These are phyloP conservation scores for Sycobia sp. DNA, from an alignment of 1,140 invertebrate species.

Conservation along the genomic window DNA sequence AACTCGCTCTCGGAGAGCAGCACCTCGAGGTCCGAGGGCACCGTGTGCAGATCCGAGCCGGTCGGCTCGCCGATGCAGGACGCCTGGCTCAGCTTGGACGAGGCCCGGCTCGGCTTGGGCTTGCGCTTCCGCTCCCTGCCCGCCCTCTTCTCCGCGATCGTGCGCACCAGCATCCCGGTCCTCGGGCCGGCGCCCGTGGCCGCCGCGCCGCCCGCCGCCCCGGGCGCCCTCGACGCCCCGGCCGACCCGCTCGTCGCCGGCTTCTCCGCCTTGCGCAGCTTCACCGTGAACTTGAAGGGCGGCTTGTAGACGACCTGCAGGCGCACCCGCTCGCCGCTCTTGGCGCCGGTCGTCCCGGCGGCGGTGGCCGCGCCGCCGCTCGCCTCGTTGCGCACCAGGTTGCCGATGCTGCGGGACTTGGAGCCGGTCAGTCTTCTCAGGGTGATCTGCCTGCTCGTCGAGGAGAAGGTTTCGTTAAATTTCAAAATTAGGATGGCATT, in stretches of 20 bases:
- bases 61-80: slow-evolving; percentile 49
- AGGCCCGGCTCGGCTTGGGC: slow-evolving; percentile 22
- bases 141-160: slow-evolving; percentile 4
- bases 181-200: slow-evolving; percentile 44
- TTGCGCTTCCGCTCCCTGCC: slow-evolving; percentile 19
- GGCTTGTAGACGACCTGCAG: slow-evolving; percentile 85
- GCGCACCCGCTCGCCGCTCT: slow-evolving; percentile 69
- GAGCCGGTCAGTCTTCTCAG: slow-evolving; percentile 45
- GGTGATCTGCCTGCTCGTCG: slow-evolving; percentile 35
- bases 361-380: slow-evolving; percentile 32
- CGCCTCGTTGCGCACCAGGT: slow-evolving; percentile 44
- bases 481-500: too few relatives aligned
- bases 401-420: slow-evolving; percentile 45
- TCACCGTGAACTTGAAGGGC: slow-evolving; percentile 82
- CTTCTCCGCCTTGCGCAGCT: slow-evolving; percentile 73
- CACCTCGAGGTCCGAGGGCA: slow-evolving; percentile 69
- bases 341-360: not conserved
- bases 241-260: slow-evolving; percentile 40
- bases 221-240: slow-evolving; percentile 28
- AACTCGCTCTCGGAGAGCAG: slow-evolving; percentile 69
- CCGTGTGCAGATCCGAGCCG: slow-evolving; percentile 67
- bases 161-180: slow-evolving; percentile 60
- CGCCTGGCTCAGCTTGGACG: slow-evolving; percentile 33
- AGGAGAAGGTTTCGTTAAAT: not conserved
- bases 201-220: not conserved